These are phyloP conservation scores for Meandrusa payeni DNA, from an alignment of 2,888 invertebrate species.

Conservation along the genomic window DNA sequence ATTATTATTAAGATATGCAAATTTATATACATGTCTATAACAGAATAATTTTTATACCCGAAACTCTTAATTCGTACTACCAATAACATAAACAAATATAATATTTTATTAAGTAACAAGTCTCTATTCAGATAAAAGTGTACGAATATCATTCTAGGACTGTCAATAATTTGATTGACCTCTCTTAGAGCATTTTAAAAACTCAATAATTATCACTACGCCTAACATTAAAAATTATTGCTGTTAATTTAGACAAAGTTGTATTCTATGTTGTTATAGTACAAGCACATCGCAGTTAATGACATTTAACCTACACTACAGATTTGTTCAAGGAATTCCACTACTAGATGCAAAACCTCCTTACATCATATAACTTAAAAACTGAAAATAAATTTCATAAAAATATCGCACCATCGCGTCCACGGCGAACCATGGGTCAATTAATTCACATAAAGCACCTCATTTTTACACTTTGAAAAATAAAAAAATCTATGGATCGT, in stretches of 20 bases:
- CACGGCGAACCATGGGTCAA: conserved; percentile 40
- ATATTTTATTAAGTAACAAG: too few relatives aligned
- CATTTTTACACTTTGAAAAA: conserved; percentile 45
- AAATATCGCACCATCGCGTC: conserved; percentile 59
- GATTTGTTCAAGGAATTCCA: conserved; percentile 21
- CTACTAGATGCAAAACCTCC: conserved; percentile 25
- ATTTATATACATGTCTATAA: conserved; percentile 23
- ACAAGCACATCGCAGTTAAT: background rate
- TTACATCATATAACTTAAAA: conserved; percentile 30
- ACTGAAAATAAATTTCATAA: conserved; percentile 41
- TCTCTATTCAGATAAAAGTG: too few relatives aligned
- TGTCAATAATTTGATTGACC: too few relatives aligned
- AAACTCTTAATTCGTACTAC: background rate
- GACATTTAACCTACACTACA: background rate
- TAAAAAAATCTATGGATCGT: conserved; percentile 25
- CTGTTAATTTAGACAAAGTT: conserved; percentile 1
- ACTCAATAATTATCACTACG: background rate
- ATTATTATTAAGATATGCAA: conserved; percentile 20
- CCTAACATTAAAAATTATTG: conserved; percentile 4
- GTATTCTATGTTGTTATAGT: too few relatives aligned
- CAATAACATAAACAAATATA: too few relatives aligned
- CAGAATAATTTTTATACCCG: background rate
- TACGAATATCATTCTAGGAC: too few relatives aligned
- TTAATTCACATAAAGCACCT: conserved; percentile 62
- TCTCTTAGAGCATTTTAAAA: too few relatives aligned